Percentiles rank a stretch among this genome's conserved stretches.
Conservation (phyloP, 2,888 invertebrate genomes). For the Muschampia staudingeri region DNA sequence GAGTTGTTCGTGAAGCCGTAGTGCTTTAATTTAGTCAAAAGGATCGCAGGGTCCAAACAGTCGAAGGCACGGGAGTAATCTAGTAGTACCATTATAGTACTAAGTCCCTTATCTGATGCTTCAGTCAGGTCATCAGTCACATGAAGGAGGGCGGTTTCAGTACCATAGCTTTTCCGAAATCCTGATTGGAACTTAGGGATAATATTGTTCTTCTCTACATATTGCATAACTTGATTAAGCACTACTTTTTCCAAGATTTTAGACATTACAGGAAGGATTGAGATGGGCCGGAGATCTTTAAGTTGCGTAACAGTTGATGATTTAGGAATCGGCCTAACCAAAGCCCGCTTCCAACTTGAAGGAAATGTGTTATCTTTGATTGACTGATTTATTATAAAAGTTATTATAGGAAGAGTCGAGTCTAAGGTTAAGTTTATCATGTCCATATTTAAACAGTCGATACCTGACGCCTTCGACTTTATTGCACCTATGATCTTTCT, state of each 20-base stretch:
- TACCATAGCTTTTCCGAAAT: slow-evolving; percentile 18
- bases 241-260: slow-evolving; percentile 25
- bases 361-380: slow-evolving; percentile 7
- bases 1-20: slow-evolving; percentile 18
- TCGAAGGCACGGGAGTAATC: slow-evolving; percentile 36
- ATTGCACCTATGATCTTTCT: slow-evolving; percentile 9
- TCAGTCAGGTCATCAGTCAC: slow-evolving; percentile 20
- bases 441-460: background rate
- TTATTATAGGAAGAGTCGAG: background rate
- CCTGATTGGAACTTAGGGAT: slow-evolving; percentile 15
- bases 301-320: background rate
- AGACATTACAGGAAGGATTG: slow-evolving; percentile 18
- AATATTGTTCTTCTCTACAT: background rate
- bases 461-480: background rate
- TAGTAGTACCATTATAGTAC: slow-evolving; percentile 30
- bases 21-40: background rate
- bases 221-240: slow-evolving; percentile 4
- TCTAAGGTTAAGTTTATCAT: slow-evolving; percentile 15
- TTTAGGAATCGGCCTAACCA: slow-evolving; percentile 19
- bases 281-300: slow-evolving; percentile 17
- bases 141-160: slow-evolving; percentile 34
- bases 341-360: background rate
- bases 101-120: slow-evolving; percentile 28
- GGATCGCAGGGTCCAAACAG: slow-evolving; percentile 26
- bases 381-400: background rate